Evolutionary conservation across 2,113 vertebrate genomes (phyloP).

Genomic region (Catharus minimus): DNA sequence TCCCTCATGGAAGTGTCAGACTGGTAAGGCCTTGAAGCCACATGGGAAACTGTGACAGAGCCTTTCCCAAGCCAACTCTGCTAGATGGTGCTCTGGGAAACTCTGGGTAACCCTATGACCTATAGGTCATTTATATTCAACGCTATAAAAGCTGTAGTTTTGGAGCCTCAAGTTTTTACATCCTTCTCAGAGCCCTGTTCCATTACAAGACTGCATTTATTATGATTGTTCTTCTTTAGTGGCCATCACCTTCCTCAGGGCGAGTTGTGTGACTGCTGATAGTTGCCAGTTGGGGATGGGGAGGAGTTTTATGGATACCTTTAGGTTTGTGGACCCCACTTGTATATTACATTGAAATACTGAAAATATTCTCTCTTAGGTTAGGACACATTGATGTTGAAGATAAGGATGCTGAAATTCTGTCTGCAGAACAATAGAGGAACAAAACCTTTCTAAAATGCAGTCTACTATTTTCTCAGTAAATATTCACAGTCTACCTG

Average conservation of each 20-base stretch:
- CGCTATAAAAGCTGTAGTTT: not conserved
- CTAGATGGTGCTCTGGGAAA: not conserved
- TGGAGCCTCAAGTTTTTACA: not conserved
- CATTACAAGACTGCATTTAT: not conserved
- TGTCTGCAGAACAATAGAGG: not conserved
- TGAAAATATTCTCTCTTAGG: not conserved
- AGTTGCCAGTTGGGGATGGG: not conserved
- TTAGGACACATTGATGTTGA: not conserved
- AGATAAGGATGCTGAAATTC: not conserved
- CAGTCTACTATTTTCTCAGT: not conserved
- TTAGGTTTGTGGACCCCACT: not conserved
- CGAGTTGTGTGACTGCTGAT: rapidly evolving
- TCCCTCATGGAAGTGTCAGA: not conserved
- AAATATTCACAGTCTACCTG: not conserved
- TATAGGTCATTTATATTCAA: not conserved
- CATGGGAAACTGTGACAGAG: not conserved
- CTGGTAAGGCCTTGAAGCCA: not conserved
- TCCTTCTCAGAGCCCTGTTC: not conserved
- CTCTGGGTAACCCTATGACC: not conserved
- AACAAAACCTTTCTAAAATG: not conserved
- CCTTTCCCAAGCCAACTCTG: not conserved
- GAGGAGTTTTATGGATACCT: not conserved
- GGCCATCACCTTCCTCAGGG: rapidly evolving
- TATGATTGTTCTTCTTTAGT: not conserved
- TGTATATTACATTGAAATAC: not conserved